Evolutionary conservation across 2,888 invertebrate genomes (phyloP).

Genomic region (Gonocerus acuteangulatus): DNA sequence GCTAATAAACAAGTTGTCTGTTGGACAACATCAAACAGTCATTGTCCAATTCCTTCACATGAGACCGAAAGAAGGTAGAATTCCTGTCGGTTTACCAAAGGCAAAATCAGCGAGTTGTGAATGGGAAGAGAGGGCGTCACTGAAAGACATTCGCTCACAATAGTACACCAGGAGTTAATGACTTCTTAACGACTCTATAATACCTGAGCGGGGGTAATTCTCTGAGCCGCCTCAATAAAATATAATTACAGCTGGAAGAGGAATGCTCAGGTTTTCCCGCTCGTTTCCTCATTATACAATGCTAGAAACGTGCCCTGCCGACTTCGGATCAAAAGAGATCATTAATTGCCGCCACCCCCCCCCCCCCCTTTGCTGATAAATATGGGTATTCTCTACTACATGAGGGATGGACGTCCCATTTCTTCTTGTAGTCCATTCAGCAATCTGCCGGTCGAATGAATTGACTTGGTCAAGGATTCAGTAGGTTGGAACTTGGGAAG

Average conservation of each 20-base stretch:
- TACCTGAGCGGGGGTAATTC: background rate
- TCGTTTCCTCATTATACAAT: slow-evolving; percentile 19
- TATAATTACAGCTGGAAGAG: background rate
- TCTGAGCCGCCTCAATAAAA: background rate
- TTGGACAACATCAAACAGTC: no score
- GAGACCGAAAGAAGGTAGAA: no score
- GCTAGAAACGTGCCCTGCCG: background rate
- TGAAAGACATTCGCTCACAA: background rate
- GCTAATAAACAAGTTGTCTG: no score
- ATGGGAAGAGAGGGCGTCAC: background rate
- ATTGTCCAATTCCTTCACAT: no score
- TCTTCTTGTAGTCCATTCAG: no score
- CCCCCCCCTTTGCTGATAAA: no score
- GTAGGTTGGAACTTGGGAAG: no score
- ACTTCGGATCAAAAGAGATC: background rate
- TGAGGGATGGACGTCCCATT: no score
- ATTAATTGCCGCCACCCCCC: slow-evolving; percentile 15
- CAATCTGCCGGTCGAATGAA: no score
- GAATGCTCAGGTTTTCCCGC: background rate
- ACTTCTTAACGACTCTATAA: slow-evolving; percentile 18
- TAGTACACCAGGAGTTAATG: slow-evolving; percentile 6
- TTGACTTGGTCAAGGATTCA: no score
- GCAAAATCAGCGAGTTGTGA: slow-evolving; percentile 2
- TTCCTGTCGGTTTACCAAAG: no score
- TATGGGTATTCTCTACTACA: background rate